These are phyloP conservation scores for Daphoenositta chrysoptera DNA, from an alignment of 2,113 vertebrate species.

Conservation along the genomic window DNA sequence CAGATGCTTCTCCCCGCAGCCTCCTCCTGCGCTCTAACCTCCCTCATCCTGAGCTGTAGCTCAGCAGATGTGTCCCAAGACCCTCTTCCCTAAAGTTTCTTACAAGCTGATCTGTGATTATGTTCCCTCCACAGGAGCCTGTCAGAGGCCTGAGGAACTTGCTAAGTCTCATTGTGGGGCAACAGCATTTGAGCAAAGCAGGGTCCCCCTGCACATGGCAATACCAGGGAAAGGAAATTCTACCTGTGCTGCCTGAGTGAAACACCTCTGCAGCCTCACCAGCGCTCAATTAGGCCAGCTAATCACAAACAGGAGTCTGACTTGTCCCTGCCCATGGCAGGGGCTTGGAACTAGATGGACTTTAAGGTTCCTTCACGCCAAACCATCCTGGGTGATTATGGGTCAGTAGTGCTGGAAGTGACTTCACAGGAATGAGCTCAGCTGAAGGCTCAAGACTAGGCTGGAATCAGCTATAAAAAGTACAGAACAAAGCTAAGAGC, in stretches of 20 bases:
- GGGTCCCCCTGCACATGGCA: rapidly evolving
- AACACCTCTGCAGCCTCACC: neutral
- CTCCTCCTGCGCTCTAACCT: constrained; percentile 2
- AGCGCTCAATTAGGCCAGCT: neutral
- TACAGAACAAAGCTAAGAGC: neutral
- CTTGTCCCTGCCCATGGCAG: neutral
- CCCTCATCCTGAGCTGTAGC: neutral
- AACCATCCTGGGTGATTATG: neutral
- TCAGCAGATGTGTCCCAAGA: neutral
- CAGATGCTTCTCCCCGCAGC: neutral
- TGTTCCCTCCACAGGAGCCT: neutral
- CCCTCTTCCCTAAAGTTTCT: neutral
- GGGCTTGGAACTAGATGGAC: neutral
- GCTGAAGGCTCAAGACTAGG: neutral
- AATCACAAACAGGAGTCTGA: neutral
- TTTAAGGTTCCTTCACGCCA: neutral
- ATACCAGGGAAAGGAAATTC: neutral
- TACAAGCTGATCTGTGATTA: neutral
- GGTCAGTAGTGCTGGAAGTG: neutral
- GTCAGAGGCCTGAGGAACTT: neutral
- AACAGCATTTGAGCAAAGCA: neutral
- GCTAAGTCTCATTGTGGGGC: neutral
- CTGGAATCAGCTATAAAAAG: neutral
- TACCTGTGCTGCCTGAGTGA: neutral
- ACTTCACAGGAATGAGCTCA: neutral